These are phyloP conservation scores for Heliconius nattereri DNA, from an alignment of 1,140 invertebrate genomes.

Conservation along the genomic window DNA sequence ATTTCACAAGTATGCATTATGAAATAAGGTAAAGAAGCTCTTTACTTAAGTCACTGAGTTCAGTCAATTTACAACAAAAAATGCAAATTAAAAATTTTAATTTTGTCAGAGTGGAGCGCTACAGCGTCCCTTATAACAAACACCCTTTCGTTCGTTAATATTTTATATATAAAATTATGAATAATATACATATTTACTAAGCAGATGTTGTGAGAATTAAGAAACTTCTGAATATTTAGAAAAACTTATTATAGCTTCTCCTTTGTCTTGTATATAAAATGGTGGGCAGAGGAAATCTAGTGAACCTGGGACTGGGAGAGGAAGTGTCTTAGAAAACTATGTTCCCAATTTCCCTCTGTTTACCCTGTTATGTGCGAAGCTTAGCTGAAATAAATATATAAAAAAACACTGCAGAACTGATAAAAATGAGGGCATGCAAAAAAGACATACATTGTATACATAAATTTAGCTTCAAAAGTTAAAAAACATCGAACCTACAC, in stretches of 20 bases:
- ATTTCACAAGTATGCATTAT: constrained; percentile 7
- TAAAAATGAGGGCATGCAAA: no score
- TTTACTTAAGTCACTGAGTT: constrained; percentile 8
- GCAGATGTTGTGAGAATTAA: not conserved
- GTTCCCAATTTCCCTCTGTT: no score
- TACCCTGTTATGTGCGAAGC: no score
- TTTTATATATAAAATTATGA: not conserved
- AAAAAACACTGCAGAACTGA: no score
- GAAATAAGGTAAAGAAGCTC: constrained; percentile 7
- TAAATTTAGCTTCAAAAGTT: no score
- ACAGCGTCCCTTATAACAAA: constrained; percentile 1
- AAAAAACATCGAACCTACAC: no score
- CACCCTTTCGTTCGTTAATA: constrained; percentile 2
- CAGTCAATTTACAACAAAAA: constrained; percentile 11
- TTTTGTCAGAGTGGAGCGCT: not conserved
- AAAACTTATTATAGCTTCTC: not conserved
- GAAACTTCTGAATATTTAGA: not conserved
- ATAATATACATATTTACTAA: not conserved
- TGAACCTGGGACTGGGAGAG: no score
- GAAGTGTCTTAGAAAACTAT: no score
- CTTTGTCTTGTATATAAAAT: no score
- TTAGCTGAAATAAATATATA: no score
- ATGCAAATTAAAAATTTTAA: constrained; percentile 13
- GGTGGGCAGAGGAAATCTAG: no score
- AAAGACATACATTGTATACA: no score